Conservation (phyloP, 2,113 vertebrate species). For the Apodemus speciosus region DNA sequence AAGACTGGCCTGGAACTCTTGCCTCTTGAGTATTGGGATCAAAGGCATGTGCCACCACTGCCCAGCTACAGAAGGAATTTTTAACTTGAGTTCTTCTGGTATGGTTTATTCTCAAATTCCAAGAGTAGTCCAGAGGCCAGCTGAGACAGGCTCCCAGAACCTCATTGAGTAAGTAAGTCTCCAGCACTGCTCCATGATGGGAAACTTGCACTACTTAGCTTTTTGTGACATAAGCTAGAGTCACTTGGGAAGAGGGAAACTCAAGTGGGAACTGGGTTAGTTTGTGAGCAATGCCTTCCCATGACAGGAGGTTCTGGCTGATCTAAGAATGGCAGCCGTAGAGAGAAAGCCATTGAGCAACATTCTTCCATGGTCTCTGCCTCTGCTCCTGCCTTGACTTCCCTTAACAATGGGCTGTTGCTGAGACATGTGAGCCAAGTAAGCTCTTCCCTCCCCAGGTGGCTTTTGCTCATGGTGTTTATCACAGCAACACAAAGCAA, state of each 20-base stretch:
- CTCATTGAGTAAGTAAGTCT: background rate
- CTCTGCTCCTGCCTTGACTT: background rate
- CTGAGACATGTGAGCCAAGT: background rate
- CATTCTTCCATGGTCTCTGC: background rate
- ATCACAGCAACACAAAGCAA: background rate
- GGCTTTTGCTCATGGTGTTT: background rate
- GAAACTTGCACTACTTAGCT: background rate
- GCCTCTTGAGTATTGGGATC: background rate
- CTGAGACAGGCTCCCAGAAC: background rate
- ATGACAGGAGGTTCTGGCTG: background rate
- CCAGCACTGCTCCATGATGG: background rate
- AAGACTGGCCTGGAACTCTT: background rate
- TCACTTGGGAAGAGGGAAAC: background rate
- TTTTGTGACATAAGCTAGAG: background rate
- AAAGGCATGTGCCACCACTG: background rate
- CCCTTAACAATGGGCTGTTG: background rate
- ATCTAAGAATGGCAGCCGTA: background rate
- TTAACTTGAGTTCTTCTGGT: conserved; percentile 17
- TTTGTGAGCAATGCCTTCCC: background rate
- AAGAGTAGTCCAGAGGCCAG: background rate
- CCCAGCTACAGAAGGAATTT: background rate
- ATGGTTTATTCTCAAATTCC: conserved; percentile 6
- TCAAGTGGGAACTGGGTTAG: background rate
- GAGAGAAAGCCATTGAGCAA: background rate
- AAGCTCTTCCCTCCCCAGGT: background rate